Base-by-base conservation (phyloP, 1,140 invertebrate species). In the Forficula auricularia region DNA sequence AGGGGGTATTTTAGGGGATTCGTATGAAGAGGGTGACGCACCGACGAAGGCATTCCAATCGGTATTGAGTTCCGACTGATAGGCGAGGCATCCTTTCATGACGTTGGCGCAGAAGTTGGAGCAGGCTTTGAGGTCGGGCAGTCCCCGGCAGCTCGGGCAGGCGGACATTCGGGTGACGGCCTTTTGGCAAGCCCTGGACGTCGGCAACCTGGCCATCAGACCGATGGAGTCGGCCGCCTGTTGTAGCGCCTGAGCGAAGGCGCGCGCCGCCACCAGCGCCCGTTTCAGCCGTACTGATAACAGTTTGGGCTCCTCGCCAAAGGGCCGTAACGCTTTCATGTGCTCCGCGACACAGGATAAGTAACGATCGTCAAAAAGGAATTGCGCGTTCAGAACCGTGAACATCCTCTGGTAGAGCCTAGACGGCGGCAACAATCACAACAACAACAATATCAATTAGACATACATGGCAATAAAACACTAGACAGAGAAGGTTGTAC, bases 361-460 rank as follows among this genome's bases (percentile, higher is more conserved):
- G 58, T 90, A 86, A 50, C 75, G 77, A 33, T 82, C 77, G 58
- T 88, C 78, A 54, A 95, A 91, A 34, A 67, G 67, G 56, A 94
- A 92, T 57, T 91, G 86, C 3, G 75, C 70, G 61, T 97, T 96
- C 45, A 96, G 65, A 18, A 96, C 87, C 0, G 76, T 81, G 63
- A 97, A 97, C 89, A 98, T 96, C 58, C 86, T 88, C 60, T 91
- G 81, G 57, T 96, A 91, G 0, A 97, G 73, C 3, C 77, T 81
- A n/a, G n/a, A n/a, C n/a, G n/a, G n/a, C n/a, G n/a, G 39, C 16
- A 27, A 27, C 22, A 27, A 27, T 6, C 10, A 27, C n/a, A 27
- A 27, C 22, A 27, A 27, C 4, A 27, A 27, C 4, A 27, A 27
- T 6, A 27, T 27, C 22, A 27, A 27, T 27, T 27, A 27, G n/a